These are phyloP conservation scores for Axea sp. DNA, from an alignment of 2,888 invertebrate species.

Conservation along the genomic window DNA sequence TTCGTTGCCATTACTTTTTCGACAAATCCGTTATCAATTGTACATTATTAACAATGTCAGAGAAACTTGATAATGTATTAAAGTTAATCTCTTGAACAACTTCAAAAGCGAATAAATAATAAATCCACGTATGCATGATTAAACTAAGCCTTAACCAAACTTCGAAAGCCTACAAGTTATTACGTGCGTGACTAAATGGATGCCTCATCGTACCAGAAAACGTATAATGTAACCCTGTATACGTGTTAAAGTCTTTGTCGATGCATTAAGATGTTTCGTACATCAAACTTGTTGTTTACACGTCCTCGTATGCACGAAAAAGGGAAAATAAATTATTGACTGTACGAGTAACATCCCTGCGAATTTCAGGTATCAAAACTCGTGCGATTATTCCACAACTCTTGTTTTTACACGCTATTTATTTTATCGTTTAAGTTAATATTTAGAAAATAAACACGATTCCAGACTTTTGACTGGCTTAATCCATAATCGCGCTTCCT, in stretches of 20 bases:
- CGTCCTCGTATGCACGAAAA: no score
- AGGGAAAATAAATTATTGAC: no score
- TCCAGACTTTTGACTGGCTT: no score
- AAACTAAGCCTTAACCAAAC: conserved; percentile 53
- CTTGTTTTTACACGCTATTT: no score
- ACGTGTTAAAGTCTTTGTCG: conserved; percentile 35
- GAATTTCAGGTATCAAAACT: no score
- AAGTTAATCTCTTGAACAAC: conserved; percentile 38
- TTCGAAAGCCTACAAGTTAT: conserved; percentile 54
- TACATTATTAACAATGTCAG: conserved; percentile 29
- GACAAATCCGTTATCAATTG: conserved; percentile 27
- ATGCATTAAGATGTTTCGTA: conserved; percentile 44
- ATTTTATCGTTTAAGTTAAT: no score
- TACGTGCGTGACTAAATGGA: conserved; percentile 59
- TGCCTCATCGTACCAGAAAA: conserved; percentile 55
- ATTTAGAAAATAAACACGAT: no score
- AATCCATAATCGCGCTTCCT: no score
- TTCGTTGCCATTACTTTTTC: no score
- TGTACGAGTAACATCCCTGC: no score
- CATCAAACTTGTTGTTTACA: conserved; percentile 33
- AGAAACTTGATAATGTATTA: conserved; percentile 29
- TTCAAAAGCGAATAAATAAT: conserved; percentile 49
- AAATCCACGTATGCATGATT: conserved; percentile 44
- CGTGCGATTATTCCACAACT: no score
- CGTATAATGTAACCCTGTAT: conserved; percentile 55